Conservation (phyloP, 2,797 vertebrate genomes). For the Sebastes nivosus region DNA sequence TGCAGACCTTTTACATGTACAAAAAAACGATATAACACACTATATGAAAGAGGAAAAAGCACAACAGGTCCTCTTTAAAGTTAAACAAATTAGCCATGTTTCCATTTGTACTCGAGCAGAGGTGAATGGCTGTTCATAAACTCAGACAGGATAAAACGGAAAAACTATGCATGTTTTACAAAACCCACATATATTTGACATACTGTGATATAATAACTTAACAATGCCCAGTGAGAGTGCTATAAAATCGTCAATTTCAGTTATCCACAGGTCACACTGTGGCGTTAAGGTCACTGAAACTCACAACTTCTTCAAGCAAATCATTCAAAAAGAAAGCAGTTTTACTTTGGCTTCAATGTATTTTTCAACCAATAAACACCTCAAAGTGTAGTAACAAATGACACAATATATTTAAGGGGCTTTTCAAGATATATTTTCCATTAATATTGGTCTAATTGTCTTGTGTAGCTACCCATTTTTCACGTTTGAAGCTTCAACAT, state of each 20-base stretch:
- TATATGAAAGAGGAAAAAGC: too few species aligned
- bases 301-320: background rate
- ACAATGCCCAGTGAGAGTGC: background rate
- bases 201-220: background rate
- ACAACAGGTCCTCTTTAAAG: background rate
- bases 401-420: conserved; percentile 14
- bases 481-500: background rate
- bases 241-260: conserved; percentile 6
- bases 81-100: background rate
- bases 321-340: conserved; percentile 24
- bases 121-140: conserved; percentile 10
- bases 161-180: conserved; percentile 3
- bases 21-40: too few species aligned
- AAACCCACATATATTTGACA: conserved; percentile 23
- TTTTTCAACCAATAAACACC: conserved; percentile 35
- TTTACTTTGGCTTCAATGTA: conserved; percentile 70
- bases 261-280: background rate
- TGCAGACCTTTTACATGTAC: too few species aligned
- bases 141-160: background rate
- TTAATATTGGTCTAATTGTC: background rate
- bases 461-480: background rate
- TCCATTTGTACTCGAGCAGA: background rate
- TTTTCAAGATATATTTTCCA: background rate
- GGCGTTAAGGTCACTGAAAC: conserved; percentile 15
- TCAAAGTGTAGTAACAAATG: conserved; percentile 59